Evolutionary conservation across 2,888 invertebrate species (phyloP).

Genomic region (Brachypterus glaber): DNA sequence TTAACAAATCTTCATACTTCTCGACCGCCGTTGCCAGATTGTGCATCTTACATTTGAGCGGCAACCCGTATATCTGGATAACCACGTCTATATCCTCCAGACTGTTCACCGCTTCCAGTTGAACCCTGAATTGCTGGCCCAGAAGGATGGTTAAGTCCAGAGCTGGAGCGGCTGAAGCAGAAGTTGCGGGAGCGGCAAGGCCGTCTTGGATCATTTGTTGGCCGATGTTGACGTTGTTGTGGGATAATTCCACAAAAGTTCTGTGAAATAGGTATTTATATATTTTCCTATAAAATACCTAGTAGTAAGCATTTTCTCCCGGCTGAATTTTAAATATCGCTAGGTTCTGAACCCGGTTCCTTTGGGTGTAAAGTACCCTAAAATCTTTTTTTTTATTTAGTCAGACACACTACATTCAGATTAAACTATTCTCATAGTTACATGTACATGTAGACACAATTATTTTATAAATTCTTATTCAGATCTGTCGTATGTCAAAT

Average conservation of each 20-base stretch:
- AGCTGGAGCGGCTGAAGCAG: conserved; percentile 4
- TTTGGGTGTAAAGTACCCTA: too few relatives aligned
- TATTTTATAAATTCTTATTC: too few relatives aligned
- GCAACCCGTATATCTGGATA: conserved; percentile 41
- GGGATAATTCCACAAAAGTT: conserved; percentile 27
- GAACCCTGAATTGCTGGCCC: conserved; percentile 41
- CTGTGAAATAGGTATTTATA: too few relatives aligned
- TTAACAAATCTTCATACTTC: conserved; percentile 44
- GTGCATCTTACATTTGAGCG: conserved; percentile 44
- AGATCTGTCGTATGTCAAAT: too few relatives aligned
- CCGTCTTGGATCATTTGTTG: conserved; percentile 28
- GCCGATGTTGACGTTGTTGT: conserved; percentile 24
- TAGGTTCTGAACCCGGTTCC: too few relatives aligned
- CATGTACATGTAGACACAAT: too few relatives aligned
- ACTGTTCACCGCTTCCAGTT: conserved; percentile 38
- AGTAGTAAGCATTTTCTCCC: too few relatives aligned
- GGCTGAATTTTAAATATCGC: too few relatives aligned
- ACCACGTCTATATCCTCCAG: conserved; percentile 40
- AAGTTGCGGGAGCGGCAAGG: conserved; percentile 21
- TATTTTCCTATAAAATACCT: too few relatives aligned
- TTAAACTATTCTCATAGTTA: too few relatives aligned
- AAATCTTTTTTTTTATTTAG: too few relatives aligned
- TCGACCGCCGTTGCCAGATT: conserved; percentile 42
- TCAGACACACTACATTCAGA: too few relatives aligned
- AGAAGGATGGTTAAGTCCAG: conserved; percentile 39